Evolutionary conservation across 2,888 invertebrate genomes (phyloP), one percentile per base, ranked within the genome.

Genomic region (Clanis bilineata): DNA sequence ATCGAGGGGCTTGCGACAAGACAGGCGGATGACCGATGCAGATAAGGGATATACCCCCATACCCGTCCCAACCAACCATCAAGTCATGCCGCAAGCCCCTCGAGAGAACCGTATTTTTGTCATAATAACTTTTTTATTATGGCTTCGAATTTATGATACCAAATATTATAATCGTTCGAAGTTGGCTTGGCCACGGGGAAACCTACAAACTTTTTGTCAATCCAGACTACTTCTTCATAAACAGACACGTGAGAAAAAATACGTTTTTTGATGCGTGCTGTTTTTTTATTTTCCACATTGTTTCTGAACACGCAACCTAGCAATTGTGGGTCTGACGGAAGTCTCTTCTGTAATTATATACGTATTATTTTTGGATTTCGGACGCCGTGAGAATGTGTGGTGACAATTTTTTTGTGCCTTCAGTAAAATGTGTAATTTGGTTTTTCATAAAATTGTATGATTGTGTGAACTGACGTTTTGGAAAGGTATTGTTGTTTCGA

Each of bases 301-400:
- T 88, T 85, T 83, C 77, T 76, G 68, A 69, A 76, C 90, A 90
- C 90, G 90, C 90, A 83, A 90, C 75, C 45, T 47, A 66, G 83
- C 85, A 83, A 89, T 90, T 88, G 86, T 74, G 78, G 82, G 86
- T 87, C 73, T 62, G 64, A 75, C 88, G 90, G 90, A 90, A 90
- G 88, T 82, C 73, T 71, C 68, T 64, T 66, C 69, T 76, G 75
- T 84, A 86, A 90, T 90, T 90, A 90, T 90, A 78, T 90, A 85
- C 85, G 79, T 85, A 90, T 90, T 90, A 90, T 85, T 81, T 59
- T 59, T 54, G 43, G 54, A 59, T 55, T 51, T 51, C 32, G 56
- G 21, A 64, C 65, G 62, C 63, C 73, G 74, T 79, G 75, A 70
- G 77, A 79, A 78, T 68, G 56, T 54, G 43, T 10, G 64, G 68